Evolutionary conservation across 2,113 vertebrate genomes (phyloP), one percentile per base, ranked within the genome.

Genomic region (Meriones unguiculatus): DNA sequence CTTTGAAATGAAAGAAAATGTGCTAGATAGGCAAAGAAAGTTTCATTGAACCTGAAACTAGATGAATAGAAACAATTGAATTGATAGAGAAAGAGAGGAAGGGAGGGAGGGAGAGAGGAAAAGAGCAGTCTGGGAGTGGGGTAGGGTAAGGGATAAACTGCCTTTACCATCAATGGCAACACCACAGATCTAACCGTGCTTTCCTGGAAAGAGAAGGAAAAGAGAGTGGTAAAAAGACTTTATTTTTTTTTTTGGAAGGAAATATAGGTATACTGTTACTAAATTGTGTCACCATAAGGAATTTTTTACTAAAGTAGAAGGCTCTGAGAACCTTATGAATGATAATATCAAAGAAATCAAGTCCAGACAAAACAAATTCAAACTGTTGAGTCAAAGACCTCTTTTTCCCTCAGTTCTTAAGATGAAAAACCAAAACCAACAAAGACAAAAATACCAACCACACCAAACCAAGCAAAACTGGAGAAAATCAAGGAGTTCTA

Each of bases 291-390:
- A 84, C 89, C 77, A 30, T 78, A 87, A 84, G 38, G 80, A 24
- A 88, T 76, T 41, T 86, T 78, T 90, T 25, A 65, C 78, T 59
- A 30, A n/a, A 81, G 78, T n/a, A 41, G 59, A 52, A 18, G 75
- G 50, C 90, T 95, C 57, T 92, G 62, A 92, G 69, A 91, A 70
- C 0, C 13, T 41, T 41, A 67, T 18, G 76, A 2, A 59, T 15
- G 25, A 62, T 91, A 65, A 90, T 86, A 18, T 76, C 22, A 90
- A 92, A 46, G 50, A 73, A 95, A 85, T 38, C 50, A 72, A 82
- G 59, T 35, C 24, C 25, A 93, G 73, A 81, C 3, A 92, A 46
- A 64, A 35, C 4, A 93, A 62, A 94, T 73, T 88, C 64, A 96
- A 93, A 52, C 14, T 70, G 38, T 22, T 50, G 28, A 84, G 90